These are phyloP conservation scores for Drymodes brunneopygia DNA, from an alignment of 2,113 vertebrate species.

Conservation along the genomic window DNA sequence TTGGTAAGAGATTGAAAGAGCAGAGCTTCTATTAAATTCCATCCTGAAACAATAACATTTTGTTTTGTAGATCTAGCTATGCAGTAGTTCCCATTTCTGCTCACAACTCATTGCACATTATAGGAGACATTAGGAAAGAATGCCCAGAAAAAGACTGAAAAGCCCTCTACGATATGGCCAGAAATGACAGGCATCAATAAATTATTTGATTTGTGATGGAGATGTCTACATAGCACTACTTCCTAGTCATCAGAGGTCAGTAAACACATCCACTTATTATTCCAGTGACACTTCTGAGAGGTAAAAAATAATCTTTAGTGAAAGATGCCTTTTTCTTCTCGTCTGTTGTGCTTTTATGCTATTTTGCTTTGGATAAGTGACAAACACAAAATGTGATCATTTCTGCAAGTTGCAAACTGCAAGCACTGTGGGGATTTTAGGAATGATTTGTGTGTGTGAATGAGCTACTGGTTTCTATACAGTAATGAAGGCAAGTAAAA, in stretches of 20 bases:
- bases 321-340: not conserved
- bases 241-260: not conserved
- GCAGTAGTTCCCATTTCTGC: not conserved
- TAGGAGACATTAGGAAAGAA: not conserved
- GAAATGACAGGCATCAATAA: not conserved
- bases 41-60: not conserved
- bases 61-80: not conserved
- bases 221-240: not conserved
- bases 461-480: not conserved
- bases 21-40: conserved; percentile 5
- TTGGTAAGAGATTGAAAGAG: not conserved
- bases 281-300: not conserved
- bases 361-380: not conserved
- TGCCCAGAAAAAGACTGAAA: not conserved
- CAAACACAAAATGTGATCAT: not conserved
- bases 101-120: not conserved
- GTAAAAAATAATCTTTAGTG: not conserved
- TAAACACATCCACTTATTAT: not conserved
- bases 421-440: not conserved
- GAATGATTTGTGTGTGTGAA: not conserved
- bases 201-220: not conserved
- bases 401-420: not conserved
- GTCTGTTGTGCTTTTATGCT: not conserved
- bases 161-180: rapidly evolving
- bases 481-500: not conserved